phyloP scores from a whole-genome alignment of 2,797 vertebrate species.

The Threskiornis aethiopicus region DNA sequence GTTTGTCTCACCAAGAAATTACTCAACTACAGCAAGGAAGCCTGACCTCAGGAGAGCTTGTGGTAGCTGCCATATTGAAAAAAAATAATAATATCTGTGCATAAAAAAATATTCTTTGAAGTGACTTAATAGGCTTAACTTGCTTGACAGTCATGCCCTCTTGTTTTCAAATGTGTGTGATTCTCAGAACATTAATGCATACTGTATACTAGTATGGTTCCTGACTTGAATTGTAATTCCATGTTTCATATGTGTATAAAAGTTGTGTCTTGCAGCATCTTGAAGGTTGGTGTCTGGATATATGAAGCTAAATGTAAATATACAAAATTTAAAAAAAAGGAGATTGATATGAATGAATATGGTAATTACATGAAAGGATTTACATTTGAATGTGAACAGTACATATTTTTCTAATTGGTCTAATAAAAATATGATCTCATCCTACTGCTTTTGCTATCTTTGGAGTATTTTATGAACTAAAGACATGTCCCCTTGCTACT shows the following conservation, averaged over 20 bases:
- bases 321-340: not conserved
- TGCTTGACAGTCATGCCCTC: not conserved
- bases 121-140: not conserved
- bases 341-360: not conserved
- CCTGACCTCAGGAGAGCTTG: not conserved
- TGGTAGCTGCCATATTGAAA: not conserved
- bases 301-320: not conserved
- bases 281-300: not conserved
- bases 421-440: not conserved
- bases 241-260: rapidly evolving
- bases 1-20: not conserved
- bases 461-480: not conserved
- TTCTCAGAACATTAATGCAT: not conserved
- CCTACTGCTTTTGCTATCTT: not conserved
- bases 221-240: not conserved
- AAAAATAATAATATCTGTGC: not conserved
- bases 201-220: no score
- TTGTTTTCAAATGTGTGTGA: not conserved
- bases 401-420: not conserved
- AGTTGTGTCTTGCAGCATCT: not conserved
- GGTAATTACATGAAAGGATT: not conserved
- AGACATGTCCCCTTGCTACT: not conserved
- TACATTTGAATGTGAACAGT: not conserved
- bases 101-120: not conserved
- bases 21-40: not conserved